Base-by-base conservation (phyloP, 23 tunicate species). In the Phallusia fumigata region DNA sequence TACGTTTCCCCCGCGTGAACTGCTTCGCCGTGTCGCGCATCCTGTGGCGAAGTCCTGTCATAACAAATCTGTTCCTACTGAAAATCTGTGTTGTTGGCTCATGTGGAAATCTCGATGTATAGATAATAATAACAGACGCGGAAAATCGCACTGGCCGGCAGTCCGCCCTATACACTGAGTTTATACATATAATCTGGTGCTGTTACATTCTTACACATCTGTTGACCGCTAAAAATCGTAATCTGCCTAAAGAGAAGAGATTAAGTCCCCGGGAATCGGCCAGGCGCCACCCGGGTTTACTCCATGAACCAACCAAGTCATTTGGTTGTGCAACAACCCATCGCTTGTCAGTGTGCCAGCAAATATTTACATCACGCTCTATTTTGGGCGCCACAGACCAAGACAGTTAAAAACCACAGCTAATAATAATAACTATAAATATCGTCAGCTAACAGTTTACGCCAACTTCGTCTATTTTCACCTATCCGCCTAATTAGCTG, bases 51-150 rank as follows among this genome's bases (percentile, higher is more conserved):
- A 40, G 28, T 58, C 69, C 69, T 58, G 69, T 58, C 69, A 58
- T 58, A 58, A 58, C 69, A 58, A 58, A 58, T 58, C 69, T 58
- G 28, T 58, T 58, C 5, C 69, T 24, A n/a, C n/a, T n/a, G n/a
- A n/a, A n/a, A n/a, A n/a, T n/a, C n/a, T 24, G 28, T 24, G 69
- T 24, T 58, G 26, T 58, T 24, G 69, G 26, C 69, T 58, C 3
- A 58, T 21, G 28, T 58, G 1, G 69, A 58, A 58, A 58, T 58
- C 28, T 51, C 58, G 58, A 51, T 18, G n/a, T n/a, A 58, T 58
- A 24, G 69, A 22, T 24, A 6, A 16, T 8, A 58, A 58, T 24
- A 58, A 58, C 69, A 58, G 28, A 58, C 28, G 16, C 15, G 26
- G 26, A 21, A 24, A 58, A 58, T 24, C 69, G 16, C 69, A 58